Evolutionary conservation across 2,888 invertebrate genomes (phyloP).

Genomic region (Hartigia nigra): DNA sequence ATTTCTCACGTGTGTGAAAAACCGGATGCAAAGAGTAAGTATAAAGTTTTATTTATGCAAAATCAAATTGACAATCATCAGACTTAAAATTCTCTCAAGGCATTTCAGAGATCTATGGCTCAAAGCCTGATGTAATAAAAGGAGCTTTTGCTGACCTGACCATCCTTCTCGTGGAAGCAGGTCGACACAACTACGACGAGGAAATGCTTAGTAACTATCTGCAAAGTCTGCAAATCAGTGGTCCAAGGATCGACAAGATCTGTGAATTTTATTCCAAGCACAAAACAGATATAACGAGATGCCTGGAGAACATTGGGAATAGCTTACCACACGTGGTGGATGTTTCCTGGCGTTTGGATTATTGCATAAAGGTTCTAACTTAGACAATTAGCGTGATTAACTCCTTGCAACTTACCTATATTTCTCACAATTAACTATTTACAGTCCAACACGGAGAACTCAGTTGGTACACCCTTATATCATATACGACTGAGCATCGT

Average conservation of each 20-base stretch:
- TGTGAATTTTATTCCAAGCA: conserved; percentile 46
- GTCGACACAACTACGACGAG: conserved; percentile 48
- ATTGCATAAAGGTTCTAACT: conserved; percentile 57
- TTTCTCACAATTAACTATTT: not conserved
- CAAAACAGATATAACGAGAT: conserved; percentile 45
- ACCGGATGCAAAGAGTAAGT: conserved; percentile 45
- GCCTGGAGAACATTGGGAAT: conserved; percentile 52
- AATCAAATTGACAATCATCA: not conserved
- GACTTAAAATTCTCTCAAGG: conserved; percentile 34
- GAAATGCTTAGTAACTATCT: conserved; percentile 47
- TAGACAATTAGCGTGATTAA: not conserved
- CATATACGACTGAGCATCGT: conserved; percentile 47
- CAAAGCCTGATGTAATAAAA: conserved; percentile 50
- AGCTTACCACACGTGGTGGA: conserved; percentile 58
- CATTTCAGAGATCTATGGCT: conserved; percentile 43
- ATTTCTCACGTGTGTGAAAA: conserved; percentile 39
- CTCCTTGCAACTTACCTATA: not conserved
- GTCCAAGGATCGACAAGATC: conserved; percentile 48
- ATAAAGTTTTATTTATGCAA: not conserved
- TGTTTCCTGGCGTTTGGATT: conserved; percentile 62
- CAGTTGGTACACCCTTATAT: conserved; percentile 46
- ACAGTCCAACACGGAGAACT: conserved; percentile 48
- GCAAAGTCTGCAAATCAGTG: conserved; percentile 38
- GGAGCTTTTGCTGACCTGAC: conserved; percentile 49
- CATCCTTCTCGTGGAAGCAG: conserved; percentile 54